Percentiles rank a stretch among this genome's conserved stretches.
Evolutionary conservation across 2,797 vertebrate genomes (phyloP).

Genomic region (Megaceryle alcyon): DNA sequence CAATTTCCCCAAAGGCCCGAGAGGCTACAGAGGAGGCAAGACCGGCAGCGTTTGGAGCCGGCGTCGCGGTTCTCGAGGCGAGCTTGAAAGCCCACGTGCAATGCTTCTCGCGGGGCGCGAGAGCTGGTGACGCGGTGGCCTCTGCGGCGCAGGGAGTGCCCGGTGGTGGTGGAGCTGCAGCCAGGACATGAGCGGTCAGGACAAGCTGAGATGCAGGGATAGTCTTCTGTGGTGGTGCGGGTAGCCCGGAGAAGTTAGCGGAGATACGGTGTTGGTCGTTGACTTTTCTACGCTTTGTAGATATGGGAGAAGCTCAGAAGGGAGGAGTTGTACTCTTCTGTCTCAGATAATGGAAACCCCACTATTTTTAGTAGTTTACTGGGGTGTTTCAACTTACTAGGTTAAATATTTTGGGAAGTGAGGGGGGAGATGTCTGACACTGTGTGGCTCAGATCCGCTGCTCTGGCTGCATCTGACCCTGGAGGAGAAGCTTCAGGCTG

Average conservation of each 20-base stretch:
- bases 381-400: background rate
- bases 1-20: background rate
- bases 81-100: fast-evolving
- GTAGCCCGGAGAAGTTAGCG: background rate
- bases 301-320: background rate
- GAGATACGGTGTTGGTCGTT: fast-evolving
- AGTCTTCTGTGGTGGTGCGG: fast-evolving
- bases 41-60: background rate
- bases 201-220: too few species aligned
- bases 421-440: background rate
- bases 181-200: fast-evolving
- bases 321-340: background rate
- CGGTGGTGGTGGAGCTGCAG: background rate
- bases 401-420: background rate
- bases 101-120: background rate
- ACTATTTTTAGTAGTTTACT: background rate
- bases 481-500: background rate
- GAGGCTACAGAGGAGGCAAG: background rate
- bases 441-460: background rate
- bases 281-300: background rate
- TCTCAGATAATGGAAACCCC: background rate
- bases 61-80: background rate
- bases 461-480: background rate
- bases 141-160: fast-evolving
- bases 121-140: background rate